Evolutionary conservation across 2,113 vertebrate genomes (phyloP), one percentile per base, ranked within the genome.

Genomic region (Percopsis transmontana): DNA sequence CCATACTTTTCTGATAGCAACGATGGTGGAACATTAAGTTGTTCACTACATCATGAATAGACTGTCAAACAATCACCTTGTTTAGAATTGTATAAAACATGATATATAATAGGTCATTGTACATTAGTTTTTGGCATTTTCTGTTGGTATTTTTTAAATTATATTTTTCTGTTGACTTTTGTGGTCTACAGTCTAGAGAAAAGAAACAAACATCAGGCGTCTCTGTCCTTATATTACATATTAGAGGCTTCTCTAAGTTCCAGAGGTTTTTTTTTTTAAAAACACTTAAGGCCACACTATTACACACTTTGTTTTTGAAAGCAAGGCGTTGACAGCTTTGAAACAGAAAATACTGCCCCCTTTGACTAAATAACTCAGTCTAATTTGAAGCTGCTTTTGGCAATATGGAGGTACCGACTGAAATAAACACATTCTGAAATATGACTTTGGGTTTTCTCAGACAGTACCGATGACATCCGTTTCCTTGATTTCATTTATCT

Each of bases 81-180:
- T 33, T 55, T 55, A 15, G 24, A 55, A 33, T 5, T 55, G 19
- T 13, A 53, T 19, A 20, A 58, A 23, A 51, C 38, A 33, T 20
- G 42, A 62, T 42, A 48, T 40, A 68, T 77, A 64, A 27, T 10
- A 77, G 77, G 42, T 52, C 50, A 55, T 56, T 45, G 52, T 21
- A n/a, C 40, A 51, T 39, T 27, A 65, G 80, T 70, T 84, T 87
- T 79, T 85, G 79, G 75, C 68, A 70, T 82, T 70, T 72, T 53
- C 42, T 59, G 6, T 44, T n/a, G n/a, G n/a, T 10, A 1, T 38
- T 23, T 40, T 57, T 38, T 39, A 42, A 16, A 24, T 40, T 7
- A 10, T 50, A 12, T 13, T 15, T 23, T 8, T 55, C 1, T 19
- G 48, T 40, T 23, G 53, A 20, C 39, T 64, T 45, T 13, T 24